Conservation (phyloP, 2,113 vertebrate species). For the Vombatus ursinus region DNA sequence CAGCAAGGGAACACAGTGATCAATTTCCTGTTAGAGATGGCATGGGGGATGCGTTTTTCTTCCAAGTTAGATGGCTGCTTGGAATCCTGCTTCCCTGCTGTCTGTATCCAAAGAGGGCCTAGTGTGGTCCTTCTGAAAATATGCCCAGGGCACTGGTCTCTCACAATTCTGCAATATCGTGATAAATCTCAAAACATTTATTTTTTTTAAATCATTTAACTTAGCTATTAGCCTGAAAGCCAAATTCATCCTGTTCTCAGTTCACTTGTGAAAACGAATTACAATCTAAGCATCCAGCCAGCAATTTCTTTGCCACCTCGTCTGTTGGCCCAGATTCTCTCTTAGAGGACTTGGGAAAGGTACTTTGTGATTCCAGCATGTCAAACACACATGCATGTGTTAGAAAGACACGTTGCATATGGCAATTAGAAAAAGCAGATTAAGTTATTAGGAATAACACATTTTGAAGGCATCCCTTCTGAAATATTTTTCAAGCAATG, state of each 20-base stretch:
- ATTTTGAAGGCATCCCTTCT: slow-evolving; percentile 22
- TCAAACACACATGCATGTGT: slow-evolving; percentile 47
- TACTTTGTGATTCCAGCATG: slow-evolving; percentile 45
- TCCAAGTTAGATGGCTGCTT: not conserved
- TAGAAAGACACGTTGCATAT: slow-evolving; percentile 12
- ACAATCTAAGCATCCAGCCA: not conserved
- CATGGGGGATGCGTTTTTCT: not conserved
- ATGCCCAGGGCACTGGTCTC: not conserved
- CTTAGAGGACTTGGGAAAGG: slow-evolving; percentile 38
- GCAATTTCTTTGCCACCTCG: slow-evolving; percentile 31
- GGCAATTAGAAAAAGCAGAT: slow-evolving; percentile 3
- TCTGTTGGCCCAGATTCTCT: slow-evolving; percentile 50
- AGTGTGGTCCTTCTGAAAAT: not conserved
- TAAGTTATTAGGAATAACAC: slow-evolving; percentile 47
- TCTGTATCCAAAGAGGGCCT: not conserved
- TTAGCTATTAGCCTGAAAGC: slow-evolving; percentile 37
- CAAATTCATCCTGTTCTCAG: slow-evolving; percentile 28
- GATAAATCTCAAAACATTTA: slow-evolving; percentile 42
- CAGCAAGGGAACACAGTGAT: not conserved
- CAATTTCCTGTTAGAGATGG: slow-evolving; percentile 20
- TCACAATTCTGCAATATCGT: not conserved
- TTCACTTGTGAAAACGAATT: slow-evolving; percentile 52
- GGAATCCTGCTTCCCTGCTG: not conserved
- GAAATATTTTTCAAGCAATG: not conserved
- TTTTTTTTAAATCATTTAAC: slow-evolving; percentile 6